Evolutionary conservation across 2,113 vertebrate species (phyloP).

Genomic region (Hyaena hyaena): DNA sequence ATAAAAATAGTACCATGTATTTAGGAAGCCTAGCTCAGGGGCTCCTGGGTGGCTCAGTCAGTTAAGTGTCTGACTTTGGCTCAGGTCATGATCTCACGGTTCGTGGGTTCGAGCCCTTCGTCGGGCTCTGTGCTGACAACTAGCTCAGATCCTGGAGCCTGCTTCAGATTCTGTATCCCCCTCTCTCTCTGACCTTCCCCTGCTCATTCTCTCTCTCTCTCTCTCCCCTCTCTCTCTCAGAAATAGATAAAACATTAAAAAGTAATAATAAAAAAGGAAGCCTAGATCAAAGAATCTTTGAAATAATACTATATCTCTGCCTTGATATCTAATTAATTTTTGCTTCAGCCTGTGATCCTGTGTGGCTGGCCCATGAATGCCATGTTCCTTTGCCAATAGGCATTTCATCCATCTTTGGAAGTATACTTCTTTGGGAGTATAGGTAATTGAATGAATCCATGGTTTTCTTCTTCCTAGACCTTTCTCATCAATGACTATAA

Average conservation of each 20-base stretch:
- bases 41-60: too few species aligned
- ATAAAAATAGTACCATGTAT: neutral
- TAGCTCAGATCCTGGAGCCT: too few species aligned
- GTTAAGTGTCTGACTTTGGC: too few species aligned
- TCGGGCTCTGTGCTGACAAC: too few species aligned
- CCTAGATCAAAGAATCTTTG: neutral
- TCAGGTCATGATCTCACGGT: too few species aligned
- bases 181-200: too few species aligned
- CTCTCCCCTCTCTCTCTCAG: too few species aligned
- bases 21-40: neutral
- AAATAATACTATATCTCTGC: neutral
- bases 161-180: too few species aligned
- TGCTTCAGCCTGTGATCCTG: neutral
- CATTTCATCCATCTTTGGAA: neutral
- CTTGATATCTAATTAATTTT: neutral
- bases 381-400: neutral
- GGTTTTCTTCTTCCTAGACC: neutral
- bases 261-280: neutral
- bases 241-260: too few species aligned
- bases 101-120: too few species aligned
- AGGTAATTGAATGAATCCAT: neutral
- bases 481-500: neutral
- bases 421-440: neutral
- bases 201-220: too few species aligned
- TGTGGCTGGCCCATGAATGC: neutral